phyloP scores from a whole-genome alignment of 2,888 invertebrate species.

The Phymatocera aterrima region DNA sequence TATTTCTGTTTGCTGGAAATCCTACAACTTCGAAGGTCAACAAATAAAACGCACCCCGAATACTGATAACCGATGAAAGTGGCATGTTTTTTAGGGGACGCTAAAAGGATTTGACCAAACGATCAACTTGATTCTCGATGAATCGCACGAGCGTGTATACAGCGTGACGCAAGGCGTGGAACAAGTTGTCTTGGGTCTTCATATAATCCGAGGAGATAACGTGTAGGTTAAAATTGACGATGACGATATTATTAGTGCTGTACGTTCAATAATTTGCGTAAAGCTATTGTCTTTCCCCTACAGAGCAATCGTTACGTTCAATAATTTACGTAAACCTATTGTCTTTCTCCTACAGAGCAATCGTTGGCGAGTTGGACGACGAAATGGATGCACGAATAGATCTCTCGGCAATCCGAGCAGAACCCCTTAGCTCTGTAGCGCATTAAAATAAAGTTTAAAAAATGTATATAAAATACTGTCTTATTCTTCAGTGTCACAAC shows the following conservation, averaged over 20 bases:
- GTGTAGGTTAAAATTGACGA: conserved; percentile 80
- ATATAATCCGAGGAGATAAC: conserved; percentile 98
- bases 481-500: conserved; percentile 1
- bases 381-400: conserved; percentile 88
- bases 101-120: conserved; percentile 99
- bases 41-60: no score
- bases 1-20: no score
- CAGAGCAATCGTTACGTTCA: conserved; percentile 87
- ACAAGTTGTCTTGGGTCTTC: conserved; percentile 96
- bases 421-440: conserved; percentile 88
- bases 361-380: conserved; percentile 91
- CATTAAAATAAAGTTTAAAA: conserved; percentile 76
- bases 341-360: conserved; percentile 77
- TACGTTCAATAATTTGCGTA: background rate
- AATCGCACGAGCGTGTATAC: conserved; percentile 99
- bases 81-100: conserved; percentile 83
- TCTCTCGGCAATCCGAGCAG: conserved; percentile 87
- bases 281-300: conserved; percentile 60
- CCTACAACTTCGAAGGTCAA: no score
- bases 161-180: conserved; percentile 94
- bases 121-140: conserved; percentile 98
- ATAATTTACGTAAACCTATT: background rate
- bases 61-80: no score
- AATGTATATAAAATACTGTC: background rate
- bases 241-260: no score